These are phyloP conservation scores for Pipra filicauda DNA, from an alignment of 2,113 vertebrate species.

Conservation along the genomic window DNA sequence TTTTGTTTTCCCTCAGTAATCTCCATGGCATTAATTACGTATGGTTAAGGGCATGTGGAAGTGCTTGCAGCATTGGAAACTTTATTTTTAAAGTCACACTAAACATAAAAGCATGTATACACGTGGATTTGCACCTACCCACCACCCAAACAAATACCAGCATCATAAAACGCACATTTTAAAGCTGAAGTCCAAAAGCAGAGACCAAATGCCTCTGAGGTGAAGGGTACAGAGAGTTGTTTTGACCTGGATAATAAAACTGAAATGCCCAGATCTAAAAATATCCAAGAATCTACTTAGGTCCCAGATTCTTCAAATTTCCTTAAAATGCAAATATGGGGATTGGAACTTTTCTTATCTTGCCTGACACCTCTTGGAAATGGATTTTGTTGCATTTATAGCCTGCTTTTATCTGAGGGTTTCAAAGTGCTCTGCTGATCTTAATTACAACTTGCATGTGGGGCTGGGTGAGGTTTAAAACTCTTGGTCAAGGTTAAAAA, in stretches of 20 bases:
- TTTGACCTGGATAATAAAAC: background rate
- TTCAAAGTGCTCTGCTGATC: background rate
- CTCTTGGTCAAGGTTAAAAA: background rate
- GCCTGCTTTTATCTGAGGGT: background rate
- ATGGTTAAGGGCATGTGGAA: background rate
- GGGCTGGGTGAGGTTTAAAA: background rate
- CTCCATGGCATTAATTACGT: background rate
- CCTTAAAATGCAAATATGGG: background rate
- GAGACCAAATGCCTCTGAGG: background rate
- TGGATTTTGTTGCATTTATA: background rate
- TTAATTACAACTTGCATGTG: background rate
- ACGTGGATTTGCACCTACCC: background rate
- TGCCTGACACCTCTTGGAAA: background rate
- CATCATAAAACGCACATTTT: background rate
- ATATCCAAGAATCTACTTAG: background rate
- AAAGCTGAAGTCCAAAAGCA: background rate
- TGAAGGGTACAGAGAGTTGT: background rate
- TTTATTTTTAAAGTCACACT: background rate
- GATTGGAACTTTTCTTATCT: background rate
- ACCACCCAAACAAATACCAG: background rate
- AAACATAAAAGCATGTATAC: accelerated
- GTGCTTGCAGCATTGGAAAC: background rate
- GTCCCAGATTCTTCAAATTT: background rate
- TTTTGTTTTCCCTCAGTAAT: background rate
- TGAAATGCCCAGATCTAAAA: background rate